Base-by-base conservation (phyloP, 2,797 vertebrate species). In the Hoplostethus atlanticus region DNA sequence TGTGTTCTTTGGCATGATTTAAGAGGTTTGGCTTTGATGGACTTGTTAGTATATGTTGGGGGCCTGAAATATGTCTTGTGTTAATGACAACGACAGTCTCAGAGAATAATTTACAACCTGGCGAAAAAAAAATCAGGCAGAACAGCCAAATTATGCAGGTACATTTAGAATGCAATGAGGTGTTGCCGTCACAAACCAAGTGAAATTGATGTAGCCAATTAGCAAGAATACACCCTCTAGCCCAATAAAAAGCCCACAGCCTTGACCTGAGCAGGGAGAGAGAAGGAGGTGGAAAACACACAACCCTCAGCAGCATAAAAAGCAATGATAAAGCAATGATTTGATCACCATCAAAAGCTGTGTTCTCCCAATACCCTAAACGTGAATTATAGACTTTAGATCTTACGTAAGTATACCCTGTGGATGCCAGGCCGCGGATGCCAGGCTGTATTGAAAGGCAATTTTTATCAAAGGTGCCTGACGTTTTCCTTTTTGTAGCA, bases 121-220 rank as follows among this genome's bases (percentile, higher is more conserved):
- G 6, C 36, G 11, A 44, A 44, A 44, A 12, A 40, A 44, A 38
- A 21, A 82, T 81, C 80, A 86, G 72, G 80, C 79, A 74, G 78
- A 84, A 75, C 80, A 85, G 77, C 79, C 80, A 85, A 77, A 85
- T 85, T 87, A 87, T 86, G 84, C 87, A 91, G 90, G 88, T 90
- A 89, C 80, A 81, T 94, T 93, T 90, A 82, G 84, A 91, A 93
- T 80, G 84, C 85, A 89, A 89, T 88, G 91, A 91, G 87, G 87
- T 92, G 89, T 83, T 91, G 84, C 84, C 65, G 84, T 77, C 85
- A 80, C 80, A 88, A 89, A 84, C 85, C 80, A 82, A 89, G 80
- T 87, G 78, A 90, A 92, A 90, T 84, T 90, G 88, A 93, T 91
- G 88, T 83, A 64, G 74, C 85, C 86, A 92, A 93, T 93, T 91